phyloP scores from a whole-genome alignment of 2,888 invertebrate genomes.

The Muscina levida region DNA sequence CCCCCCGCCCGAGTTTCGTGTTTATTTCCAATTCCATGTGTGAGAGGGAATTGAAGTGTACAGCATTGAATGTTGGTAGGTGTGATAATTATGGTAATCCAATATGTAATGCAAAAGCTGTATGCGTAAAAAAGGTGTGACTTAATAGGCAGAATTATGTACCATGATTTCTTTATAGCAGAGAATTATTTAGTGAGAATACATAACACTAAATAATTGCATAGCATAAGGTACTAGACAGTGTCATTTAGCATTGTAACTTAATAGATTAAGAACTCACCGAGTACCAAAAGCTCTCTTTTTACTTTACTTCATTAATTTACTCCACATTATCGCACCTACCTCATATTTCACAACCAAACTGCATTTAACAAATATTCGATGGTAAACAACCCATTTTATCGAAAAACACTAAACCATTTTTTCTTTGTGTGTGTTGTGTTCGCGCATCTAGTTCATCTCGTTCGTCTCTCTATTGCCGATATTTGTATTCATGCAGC shows the following conservation, averaged over 20 bases:
- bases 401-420: conserved; percentile 25
- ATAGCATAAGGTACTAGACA: too few species aligned
- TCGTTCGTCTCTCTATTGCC: not conserved
- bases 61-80: not conserved
- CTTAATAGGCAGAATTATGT: too few species aligned
- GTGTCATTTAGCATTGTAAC: too few species aligned
- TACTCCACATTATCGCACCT: not conserved
- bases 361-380: conserved; percentile 34
- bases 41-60: not conserved
- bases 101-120: too few species aligned
- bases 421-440: not conserved
- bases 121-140: too few species aligned
- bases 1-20: conserved; percentile 4
- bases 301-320: too few species aligned
- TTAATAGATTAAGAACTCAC: too few species aligned
- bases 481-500: not conserved
- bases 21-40: conserved; percentile 7
- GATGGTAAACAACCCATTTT: conserved; percentile 30
- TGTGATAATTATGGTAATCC: not conserved
- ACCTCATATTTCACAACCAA: not conserved
- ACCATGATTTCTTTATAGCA: too few species aligned
- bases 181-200: too few species aligned
- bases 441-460: not conserved
- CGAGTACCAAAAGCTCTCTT: too few species aligned
- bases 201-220: too few species aligned